Conservation (phyloP, 2,797 vertebrate species). For the Acropternis orthonyx region DNA sequence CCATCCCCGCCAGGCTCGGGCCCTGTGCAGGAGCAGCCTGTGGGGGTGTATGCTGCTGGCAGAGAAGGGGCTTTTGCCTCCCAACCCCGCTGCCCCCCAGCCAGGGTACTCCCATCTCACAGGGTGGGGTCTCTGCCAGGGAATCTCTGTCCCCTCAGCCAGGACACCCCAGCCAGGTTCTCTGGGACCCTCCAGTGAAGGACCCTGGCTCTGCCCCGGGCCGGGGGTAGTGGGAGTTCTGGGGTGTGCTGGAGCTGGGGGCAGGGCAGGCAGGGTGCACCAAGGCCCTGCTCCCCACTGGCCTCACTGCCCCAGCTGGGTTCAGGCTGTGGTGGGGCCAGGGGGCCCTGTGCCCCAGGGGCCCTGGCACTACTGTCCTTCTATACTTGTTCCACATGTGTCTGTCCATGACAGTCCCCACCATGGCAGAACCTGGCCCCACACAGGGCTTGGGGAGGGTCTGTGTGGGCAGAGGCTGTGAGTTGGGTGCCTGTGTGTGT, state of each 20-base stretch:
- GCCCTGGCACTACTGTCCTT: not conserved
- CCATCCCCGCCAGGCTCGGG: accelerated
- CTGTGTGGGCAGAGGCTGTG: accelerated
- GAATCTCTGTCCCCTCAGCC: no score
- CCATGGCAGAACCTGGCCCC: no score
- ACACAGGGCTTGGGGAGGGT: not conserved
- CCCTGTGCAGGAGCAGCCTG: accelerated
- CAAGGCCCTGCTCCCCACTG: not conserved
- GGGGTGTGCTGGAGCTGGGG: not conserved
- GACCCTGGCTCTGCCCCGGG: accelerated
- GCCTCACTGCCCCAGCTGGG: not conserved
- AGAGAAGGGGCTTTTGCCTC: not conserved
- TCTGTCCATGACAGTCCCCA: not conserved
- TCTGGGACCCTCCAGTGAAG: not conserved
- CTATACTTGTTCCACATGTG: not conserved
- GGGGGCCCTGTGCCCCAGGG: not conserved
- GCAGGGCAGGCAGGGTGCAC: no score
- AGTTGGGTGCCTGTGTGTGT: accelerated
- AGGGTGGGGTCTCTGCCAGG: not conserved
- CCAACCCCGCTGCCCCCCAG: accelerated
- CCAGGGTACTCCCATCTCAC: not conserved
- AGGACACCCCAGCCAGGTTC: not conserved
- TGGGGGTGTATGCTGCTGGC: not conserved
- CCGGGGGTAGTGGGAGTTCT: accelerated
- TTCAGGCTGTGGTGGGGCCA: no score